Percentiles rank a stretch among this genome's conserved stretches.
phyloP scores from a whole-genome alignment of 2,888 invertebrate species.

The Clepsis dumicolana region DNA sequence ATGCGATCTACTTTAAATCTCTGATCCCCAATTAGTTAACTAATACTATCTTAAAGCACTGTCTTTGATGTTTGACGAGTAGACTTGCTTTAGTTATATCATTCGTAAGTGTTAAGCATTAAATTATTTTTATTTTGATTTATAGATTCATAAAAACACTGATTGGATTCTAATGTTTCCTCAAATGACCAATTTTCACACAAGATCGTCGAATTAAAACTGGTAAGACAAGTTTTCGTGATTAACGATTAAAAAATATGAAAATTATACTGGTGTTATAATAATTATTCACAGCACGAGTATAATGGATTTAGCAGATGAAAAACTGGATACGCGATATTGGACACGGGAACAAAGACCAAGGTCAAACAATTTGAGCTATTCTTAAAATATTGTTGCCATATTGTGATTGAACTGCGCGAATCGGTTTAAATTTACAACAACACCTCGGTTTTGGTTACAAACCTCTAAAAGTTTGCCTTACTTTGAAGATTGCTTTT shows the following conservation, averaged over 20 bases:
- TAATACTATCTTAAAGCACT: too few relatives aligned
- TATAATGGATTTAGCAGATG: not conserved
- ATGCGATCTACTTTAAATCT: not conserved
- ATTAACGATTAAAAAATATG: not conserved
- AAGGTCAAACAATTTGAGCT: not conserved
- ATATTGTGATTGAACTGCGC: not conserved
- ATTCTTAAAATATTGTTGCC: not conserved
- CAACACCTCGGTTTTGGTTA: not conserved
- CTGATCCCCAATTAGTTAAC: too few relatives aligned
- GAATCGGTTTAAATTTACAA: not conserved
- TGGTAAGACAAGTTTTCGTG: not conserved
- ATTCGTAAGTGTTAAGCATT: not conserved
- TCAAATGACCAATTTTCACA: conserved; percentile 4
- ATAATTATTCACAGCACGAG: not conserved
- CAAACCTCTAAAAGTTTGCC: not conserved
- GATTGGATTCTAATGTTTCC: not conserved
- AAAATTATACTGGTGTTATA: not conserved
- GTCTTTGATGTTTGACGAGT: not conserved
- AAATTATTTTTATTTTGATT: not conserved
- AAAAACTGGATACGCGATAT: not conserved
- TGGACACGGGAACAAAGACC: not conserved
- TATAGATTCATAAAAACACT: not conserved
- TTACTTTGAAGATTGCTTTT: not conserved
- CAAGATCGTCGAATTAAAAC: not conserved
- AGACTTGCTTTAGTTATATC: not conserved